Evolutionary conservation across 2,888 invertebrate species (phyloP).

Genomic region (Diabrotica balteata): DNA sequence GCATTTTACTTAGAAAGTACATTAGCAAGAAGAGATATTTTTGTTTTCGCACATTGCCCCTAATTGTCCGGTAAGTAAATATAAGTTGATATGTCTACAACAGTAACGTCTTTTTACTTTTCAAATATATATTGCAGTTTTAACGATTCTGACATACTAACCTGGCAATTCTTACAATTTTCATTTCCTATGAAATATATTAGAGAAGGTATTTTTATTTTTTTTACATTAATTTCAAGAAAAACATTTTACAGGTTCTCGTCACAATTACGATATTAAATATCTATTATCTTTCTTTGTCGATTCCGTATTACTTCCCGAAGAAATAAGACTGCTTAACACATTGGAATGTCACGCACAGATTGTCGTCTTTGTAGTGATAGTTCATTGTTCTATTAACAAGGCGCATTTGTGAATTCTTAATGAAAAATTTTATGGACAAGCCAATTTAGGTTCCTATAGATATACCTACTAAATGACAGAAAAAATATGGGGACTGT

Average conservation of each 20-base stretch:
- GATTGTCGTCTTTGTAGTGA: slow-evolving; percentile 5
- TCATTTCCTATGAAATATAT: neutral
- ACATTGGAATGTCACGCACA: slow-evolving; percentile 6
- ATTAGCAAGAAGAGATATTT: too few relatives aligned
- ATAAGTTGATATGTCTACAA: too few relatives aligned
- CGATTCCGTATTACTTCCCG: neutral
- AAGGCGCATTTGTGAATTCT: too few relatives aligned
- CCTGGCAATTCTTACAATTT: neutral
- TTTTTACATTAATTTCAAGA: neutral
- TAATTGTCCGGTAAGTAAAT: too few relatives aligned
- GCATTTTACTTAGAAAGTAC: too few relatives aligned
- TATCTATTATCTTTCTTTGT: slow-evolving; percentile 1
- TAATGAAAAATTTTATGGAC: too few relatives aligned
- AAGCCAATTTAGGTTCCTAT: too few relatives aligned
- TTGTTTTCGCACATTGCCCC: too few relatives aligned
- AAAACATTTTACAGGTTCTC: neutral
- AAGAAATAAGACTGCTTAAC: neutral
- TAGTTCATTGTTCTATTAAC: slow-evolving; percentile 10
- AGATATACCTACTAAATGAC: too few relatives aligned
- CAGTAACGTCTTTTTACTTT: neutral
- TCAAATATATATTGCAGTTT: neutral
- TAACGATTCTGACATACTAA: slow-evolving; percentile 15
- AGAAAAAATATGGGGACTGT: too few relatives aligned
- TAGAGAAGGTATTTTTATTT: neutral
- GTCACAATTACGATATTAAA: neutral